These are phyloP conservation scores for Cyaniris semiargus DNA, from an alignment of 2,888 invertebrate genomes.

Conservation along the genomic window DNA sequence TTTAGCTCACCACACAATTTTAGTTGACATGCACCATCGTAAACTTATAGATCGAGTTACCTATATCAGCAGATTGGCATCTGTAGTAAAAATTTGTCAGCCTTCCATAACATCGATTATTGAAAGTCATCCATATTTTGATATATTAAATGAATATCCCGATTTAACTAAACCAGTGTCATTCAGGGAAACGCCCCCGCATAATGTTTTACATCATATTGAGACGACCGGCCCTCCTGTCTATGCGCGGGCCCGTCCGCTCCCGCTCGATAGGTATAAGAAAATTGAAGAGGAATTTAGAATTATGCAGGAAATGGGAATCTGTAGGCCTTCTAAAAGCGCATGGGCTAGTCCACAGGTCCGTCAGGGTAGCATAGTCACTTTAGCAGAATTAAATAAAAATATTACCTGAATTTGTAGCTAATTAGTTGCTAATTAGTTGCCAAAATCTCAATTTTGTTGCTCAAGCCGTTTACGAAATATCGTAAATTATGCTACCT, in stretches of 20 bases:
- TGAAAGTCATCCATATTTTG: slow-evolving; percentile 35
- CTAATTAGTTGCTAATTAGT: too few species aligned
- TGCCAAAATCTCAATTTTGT: too few species aligned
- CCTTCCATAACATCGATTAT: slow-evolving; percentile 3
- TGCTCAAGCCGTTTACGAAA: too few species aligned
- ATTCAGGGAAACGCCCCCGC: slow-evolving; percentile 22
- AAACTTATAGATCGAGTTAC: slow-evolving; percentile 41
- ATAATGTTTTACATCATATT: not conserved
- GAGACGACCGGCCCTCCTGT: slow-evolving; percentile 48
- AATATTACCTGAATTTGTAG: too few species aligned
- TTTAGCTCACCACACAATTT: slow-evolving; percentile 39
- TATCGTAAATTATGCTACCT: too few species aligned
- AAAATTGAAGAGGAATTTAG: slow-evolving; percentile 51
- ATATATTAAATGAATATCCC: slow-evolving; percentile 37
- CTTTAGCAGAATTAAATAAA: too few species aligned
- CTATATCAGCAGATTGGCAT: slow-evolving; percentile 34
- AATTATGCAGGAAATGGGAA: slow-evolving; percentile 51
- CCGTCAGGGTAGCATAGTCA: too few species aligned
- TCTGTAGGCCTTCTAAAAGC: slow-evolving; percentile 58
- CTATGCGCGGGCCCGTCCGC: slow-evolving; percentile 47
- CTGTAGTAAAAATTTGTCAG: slow-evolving; percentile 31
- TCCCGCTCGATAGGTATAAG: slow-evolving; percentile 49
- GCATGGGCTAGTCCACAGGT: slow-evolving; percentile 31
- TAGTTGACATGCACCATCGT: slow-evolving; percentile 41
- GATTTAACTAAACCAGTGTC: slow-evolving; percentile 41